Percentiles rank a stretch among this genome's conserved stretches.
Evolutionary conservation across 2,797 vertebrate genomes (phyloP).

Genomic region (Anabacerthia variegaticeps): DNA sequence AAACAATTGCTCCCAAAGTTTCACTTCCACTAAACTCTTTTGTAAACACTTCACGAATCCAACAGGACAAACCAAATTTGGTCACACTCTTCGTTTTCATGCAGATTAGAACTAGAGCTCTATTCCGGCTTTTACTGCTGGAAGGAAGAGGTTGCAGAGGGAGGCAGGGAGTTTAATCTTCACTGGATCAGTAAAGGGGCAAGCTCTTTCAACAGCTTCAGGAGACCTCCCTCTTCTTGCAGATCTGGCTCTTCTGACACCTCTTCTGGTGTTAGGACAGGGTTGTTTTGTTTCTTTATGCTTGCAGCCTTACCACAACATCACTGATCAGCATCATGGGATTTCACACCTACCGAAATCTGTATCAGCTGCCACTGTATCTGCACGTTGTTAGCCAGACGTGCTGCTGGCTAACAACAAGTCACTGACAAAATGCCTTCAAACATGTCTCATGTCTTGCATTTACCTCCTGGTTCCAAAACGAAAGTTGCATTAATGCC

Average conservation of each 20-base stretch:
- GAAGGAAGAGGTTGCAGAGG: neutral
- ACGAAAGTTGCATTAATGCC: constrained; percentile 30
- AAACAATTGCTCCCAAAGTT: neutral
- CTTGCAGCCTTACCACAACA: neutral
- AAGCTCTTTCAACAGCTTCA: neutral
- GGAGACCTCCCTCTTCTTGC: neutral
- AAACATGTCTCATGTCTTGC: neutral
- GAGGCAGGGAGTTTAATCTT: neutral
- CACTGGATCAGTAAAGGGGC: neutral
- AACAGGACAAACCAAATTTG: constrained; percentile 11
- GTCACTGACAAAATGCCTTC: constrained; percentile 26
- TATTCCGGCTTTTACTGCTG: neutral
- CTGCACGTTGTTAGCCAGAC: neutral
- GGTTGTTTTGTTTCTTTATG: neutral
- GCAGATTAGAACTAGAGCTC: neutral
- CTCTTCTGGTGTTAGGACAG: neutral
- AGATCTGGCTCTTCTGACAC: neutral
- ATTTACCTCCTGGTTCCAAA: constrained; percentile 41
- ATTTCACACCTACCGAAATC: neutral
- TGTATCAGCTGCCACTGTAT: neutral
- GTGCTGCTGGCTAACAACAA: neutral
- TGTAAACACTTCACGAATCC: neutral
- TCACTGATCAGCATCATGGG: neutral
- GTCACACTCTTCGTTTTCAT: neutral
- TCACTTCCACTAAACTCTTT: neutral